Percentiles rank a stretch among this genome's conserved stretches.
Evolutionary conservation across 2,888 invertebrate species (phyloP).

Genomic region (Cephonodes hylas): DNA sequence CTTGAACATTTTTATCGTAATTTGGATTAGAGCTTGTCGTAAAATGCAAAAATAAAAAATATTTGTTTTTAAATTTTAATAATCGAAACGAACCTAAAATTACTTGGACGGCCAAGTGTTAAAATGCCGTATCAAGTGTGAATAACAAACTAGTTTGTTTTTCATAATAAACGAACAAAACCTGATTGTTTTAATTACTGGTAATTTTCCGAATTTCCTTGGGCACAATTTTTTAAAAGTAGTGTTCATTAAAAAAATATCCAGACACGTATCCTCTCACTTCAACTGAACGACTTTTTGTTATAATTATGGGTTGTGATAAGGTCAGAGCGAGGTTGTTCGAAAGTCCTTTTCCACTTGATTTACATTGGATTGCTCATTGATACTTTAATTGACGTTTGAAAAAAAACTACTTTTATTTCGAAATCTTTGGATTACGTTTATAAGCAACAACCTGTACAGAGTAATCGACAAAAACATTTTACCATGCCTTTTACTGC

Average conservation of each 20-base stretch:
- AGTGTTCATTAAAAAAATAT: slow-evolving; percentile 12
- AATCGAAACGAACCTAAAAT: background rate
- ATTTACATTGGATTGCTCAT: slow-evolving; percentile 41
- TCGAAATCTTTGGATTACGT: too few species aligned
- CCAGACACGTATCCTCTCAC: slow-evolving; percentile 41
- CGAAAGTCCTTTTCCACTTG: slow-evolving; percentile 49
- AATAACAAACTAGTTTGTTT: background rate
- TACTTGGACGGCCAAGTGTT: background rate
- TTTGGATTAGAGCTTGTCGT: too few species aligned
- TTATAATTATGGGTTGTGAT: slow-evolving; percentile 50
- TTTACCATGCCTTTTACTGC: too few species aligned
- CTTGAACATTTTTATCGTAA: too few species aligned
- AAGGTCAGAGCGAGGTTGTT: slow-evolving; percentile 58
- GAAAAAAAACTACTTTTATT: background rate
- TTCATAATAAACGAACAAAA: background rate
- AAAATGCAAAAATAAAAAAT: background rate
- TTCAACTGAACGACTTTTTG: slow-evolving; percentile 41
- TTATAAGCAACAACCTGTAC: too few species aligned
- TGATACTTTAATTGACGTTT: slow-evolving; percentile 25
- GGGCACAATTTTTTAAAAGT: slow-evolving; percentile 4
- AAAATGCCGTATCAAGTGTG: background rate
- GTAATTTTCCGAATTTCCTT: slow-evolving; percentile 8
- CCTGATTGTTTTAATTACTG: background rate
- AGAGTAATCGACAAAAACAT: too few species aligned
- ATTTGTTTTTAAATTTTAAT: background rate